Conservation (phyloP, 2,797 vertebrate genomes). For the Gastrophryne carolinensis region DNA sequence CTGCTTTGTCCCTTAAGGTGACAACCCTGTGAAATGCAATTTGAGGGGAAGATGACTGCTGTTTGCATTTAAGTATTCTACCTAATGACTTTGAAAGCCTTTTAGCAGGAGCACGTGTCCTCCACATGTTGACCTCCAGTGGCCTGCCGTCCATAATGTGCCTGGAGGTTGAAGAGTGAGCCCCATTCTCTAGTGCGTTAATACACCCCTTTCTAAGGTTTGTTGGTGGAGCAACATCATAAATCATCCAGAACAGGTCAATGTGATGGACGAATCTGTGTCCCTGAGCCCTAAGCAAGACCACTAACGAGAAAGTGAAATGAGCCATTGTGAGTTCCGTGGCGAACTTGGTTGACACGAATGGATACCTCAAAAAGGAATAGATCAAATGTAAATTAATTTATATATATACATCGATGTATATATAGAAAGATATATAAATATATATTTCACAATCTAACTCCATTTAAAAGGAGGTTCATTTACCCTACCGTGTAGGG, state of each 20-base stretch:
- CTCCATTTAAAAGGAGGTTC: slow-evolving; percentile 50
- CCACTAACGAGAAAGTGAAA: slow-evolving; percentile 8
- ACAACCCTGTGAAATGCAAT: neutral
- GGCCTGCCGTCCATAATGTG: neutral
- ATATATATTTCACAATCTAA: slow-evolving; percentile 78
- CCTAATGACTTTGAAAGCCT: slow-evolving; percentile 28
- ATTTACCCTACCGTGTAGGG: slow-evolving; percentile 56
- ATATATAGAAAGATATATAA: slow-evolving; percentile 68
- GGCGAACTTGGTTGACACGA: slow-evolving; percentile 24
- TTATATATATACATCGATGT: slow-evolving; percentile 69
- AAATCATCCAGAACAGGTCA: neutral
- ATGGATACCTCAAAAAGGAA: slow-evolving; percentile 65
- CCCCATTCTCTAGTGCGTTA: neutral
- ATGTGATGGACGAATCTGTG: slow-evolving; percentile 32
- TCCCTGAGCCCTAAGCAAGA: slow-evolving; percentile 41
- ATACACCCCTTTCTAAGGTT: neutral
- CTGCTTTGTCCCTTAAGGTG: neutral
- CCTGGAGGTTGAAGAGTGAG: neutral
- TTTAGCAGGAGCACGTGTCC: neutral
- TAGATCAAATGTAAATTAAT: slow-evolving; percentile 67
- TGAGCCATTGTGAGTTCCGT: neutral
- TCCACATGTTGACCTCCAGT: neutral
- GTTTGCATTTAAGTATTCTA: slow-evolving; percentile 13
- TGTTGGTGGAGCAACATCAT: neutral
- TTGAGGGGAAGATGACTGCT: neutral